These are phyloP conservation scores for Microtus ochrogaster DNA, from an alignment of 2,113 vertebrate species.

Conservation along the genomic window DNA sequence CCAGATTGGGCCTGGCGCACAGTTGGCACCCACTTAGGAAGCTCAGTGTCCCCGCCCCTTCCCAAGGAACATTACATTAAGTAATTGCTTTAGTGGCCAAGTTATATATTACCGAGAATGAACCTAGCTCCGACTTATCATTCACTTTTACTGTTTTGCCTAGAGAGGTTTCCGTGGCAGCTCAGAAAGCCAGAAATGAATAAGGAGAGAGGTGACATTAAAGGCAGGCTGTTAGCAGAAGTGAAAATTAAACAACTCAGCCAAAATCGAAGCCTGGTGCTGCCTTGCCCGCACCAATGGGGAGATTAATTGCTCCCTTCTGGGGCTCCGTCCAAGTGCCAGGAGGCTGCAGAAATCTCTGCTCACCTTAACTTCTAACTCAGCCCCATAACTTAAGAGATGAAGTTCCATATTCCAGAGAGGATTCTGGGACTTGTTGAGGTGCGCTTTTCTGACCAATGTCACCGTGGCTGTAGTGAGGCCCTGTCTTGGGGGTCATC, in stretches of 20 bases:
- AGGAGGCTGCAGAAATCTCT: background rate
- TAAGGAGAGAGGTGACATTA: conserved; percentile 71
- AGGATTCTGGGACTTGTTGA: background rate
- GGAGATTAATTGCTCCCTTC: conserved; percentile 31
- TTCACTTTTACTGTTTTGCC: conserved; percentile 76
- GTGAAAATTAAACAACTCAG: conserved; percentile 73
- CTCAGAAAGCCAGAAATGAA: conserved; percentile 62
- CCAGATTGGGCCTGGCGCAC: background rate
- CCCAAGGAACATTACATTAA: conserved; percentile 57
- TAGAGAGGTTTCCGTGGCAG: conserved; percentile 61
- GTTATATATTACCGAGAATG: conserved; percentile 63
- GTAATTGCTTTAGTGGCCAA: conserved; percentile 70
- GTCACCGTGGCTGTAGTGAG: background rate
- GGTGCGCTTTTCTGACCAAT: background rate
- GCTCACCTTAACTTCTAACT: background rate
- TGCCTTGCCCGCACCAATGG: background rate
- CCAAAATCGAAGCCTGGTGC: conserved; percentile 61
- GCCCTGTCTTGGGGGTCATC: background rate
- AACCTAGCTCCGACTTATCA: conserved; percentile 63
- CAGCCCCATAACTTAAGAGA: background rate
- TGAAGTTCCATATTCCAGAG: background rate
- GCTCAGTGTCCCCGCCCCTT: background rate
- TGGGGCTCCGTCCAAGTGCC: background rate
- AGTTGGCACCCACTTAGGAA: background rate
- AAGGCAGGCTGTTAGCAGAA: conserved; percentile 70